phyloP scores from a whole-genome alignment of 2,888 invertebrate genomes.

The Cryptophagus acutangulus region DNA sequence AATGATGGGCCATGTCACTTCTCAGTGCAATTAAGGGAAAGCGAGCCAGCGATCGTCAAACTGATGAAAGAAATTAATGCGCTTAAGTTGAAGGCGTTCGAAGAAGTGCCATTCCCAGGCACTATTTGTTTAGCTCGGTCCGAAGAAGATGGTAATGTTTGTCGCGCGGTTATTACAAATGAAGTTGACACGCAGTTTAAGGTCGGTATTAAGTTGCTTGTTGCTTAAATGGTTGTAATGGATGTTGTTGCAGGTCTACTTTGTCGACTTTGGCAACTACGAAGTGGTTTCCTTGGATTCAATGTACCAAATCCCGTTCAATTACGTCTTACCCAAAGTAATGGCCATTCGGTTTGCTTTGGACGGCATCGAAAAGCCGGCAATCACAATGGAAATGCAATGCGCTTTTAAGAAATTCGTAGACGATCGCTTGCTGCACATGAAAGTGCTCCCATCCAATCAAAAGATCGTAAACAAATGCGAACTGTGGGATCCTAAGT shows the following conservation, averaged over 20 bases:
- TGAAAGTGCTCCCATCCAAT: slow-evolving; percentile 57
- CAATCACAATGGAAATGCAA: slow-evolving; percentile 57
- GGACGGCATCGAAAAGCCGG: slow-evolving; percentile 59
- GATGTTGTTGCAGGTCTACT: slow-evolving; percentile 54
- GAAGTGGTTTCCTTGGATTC: slow-evolving; percentile 66
- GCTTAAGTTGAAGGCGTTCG: slow-evolving; percentile 57
- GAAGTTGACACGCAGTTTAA: slow-evolving; percentile 68
- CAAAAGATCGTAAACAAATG: slow-evolving; percentile 72
- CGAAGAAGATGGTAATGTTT: slow-evolving; percentile 63
- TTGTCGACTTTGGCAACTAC: slow-evolving; percentile 76
- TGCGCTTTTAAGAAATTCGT: slow-evolving; percentile 68
- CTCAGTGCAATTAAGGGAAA: slow-evolving; percentile 65
- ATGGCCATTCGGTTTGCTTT: slow-evolving; percentile 72
- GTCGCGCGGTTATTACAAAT: slow-evolving; percentile 72
- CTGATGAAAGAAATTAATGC: slow-evolving; percentile 69
- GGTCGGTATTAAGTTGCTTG: slow-evolving; percentile 39
- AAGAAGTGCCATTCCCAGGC: slow-evolving; percentile 67
- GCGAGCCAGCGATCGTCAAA: slow-evolving; percentile 56
- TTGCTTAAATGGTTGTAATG: slow-evolving; percentile 9
- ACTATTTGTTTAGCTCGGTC: slow-evolving; percentile 73
- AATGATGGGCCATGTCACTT: slow-evolving; percentile 77
- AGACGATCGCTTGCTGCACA: slow-evolving; percentile 56
- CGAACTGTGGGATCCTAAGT: slow-evolving; percentile 57
- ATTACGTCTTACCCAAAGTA: slow-evolving; percentile 65
- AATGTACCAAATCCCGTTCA: slow-evolving; percentile 70